Percentiles rank a stretch among this genome's conserved stretches.
Conservation (phyloP, 2,888 invertebrate genomes). For the Dynastes maya region DNA sequence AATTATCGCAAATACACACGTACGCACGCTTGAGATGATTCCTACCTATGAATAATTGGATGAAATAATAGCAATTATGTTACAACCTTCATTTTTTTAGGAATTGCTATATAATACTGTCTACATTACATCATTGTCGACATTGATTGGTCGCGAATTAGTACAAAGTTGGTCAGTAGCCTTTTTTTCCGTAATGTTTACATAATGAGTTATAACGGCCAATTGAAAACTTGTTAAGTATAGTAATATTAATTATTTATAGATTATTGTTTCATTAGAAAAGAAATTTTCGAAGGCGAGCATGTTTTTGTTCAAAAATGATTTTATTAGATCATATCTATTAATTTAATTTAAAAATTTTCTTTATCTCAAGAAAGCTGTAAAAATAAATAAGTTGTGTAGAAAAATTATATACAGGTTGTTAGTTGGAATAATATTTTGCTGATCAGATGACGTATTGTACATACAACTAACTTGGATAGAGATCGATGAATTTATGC, state of each 20-base stretch:
- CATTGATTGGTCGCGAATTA: conserved; percentile 30
- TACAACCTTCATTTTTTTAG: conserved; percentile 38
- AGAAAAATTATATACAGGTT: too few relatives aligned
- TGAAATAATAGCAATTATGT: conserved; percentile 40
- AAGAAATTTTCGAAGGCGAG: conserved; percentile 16
- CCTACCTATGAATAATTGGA: conserved; percentile 32
- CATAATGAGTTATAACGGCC: conserved; percentile 8
- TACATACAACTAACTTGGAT: too few relatives aligned
- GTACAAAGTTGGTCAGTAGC: conserved; percentile 18
- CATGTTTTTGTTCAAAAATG: conserved; percentile 16
- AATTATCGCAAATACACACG: conserved; percentile 9
- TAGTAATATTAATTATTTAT: conserved; percentile 19
- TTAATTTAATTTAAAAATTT: conserved; percentile 2
- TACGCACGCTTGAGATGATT: conserved; percentile 25
- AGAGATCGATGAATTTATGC: too few relatives aligned
- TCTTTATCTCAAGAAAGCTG: too few relatives aligned
- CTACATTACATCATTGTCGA: conserved; percentile 24
- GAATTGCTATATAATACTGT: conserved; percentile 4
- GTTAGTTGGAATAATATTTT: too few relatives aligned
- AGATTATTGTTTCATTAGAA: conserved; percentile 12
- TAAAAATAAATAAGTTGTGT: too few relatives aligned
- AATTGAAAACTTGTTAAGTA: conserved; percentile 7
- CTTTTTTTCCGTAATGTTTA: conserved; percentile 30
- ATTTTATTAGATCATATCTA: conserved; percentile 23
- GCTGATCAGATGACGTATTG: too few relatives aligned